Percentiles rank a stretch among this genome's conserved stretches.
These are phyloP conservation scores for Sepiola atlantica DNA, from an alignment of 2,888 invertebrate species.

Conservation along the genomic window DNA sequence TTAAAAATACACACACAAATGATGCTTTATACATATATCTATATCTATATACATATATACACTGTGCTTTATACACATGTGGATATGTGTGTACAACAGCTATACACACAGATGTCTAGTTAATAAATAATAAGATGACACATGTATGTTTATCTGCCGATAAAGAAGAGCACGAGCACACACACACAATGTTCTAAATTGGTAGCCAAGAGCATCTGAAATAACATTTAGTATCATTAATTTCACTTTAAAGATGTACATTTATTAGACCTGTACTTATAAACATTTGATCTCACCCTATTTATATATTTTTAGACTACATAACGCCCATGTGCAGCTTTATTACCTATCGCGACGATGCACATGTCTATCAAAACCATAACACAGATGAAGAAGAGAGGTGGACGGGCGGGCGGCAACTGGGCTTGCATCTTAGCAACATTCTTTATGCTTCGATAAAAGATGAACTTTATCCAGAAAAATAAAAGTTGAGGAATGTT, in stretches of 20 bases:
- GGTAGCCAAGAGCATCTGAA: neutral
- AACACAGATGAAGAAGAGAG: neutral
- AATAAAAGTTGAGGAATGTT: too few species aligned
- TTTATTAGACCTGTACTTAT: neutral
- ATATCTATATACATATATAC: neutral
- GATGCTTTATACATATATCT: too few species aligned
- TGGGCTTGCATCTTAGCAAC: neutral
- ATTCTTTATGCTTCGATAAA: neutral
- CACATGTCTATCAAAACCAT: neutral
- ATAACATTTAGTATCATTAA: neutral
- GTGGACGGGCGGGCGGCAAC: rapidly evolving
- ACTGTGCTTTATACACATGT: neutral
- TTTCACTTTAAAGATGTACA: neutral
- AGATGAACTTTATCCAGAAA: neutral
- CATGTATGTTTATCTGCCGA: neutral
- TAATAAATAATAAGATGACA: neutral
- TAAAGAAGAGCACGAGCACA: too few species aligned
- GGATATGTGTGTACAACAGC: neutral
- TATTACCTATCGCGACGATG: neutral
- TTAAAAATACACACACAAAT: neutral
- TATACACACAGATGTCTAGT: neutral
- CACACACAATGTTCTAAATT: too few species aligned
- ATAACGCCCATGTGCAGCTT: neutral
- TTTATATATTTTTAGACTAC: neutral
- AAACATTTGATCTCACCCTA: neutral